Evolutionary conservation across 2,797 vertebrate species (phyloP).

Genomic region (Ctenochaetus hawaiiensis): DNA sequence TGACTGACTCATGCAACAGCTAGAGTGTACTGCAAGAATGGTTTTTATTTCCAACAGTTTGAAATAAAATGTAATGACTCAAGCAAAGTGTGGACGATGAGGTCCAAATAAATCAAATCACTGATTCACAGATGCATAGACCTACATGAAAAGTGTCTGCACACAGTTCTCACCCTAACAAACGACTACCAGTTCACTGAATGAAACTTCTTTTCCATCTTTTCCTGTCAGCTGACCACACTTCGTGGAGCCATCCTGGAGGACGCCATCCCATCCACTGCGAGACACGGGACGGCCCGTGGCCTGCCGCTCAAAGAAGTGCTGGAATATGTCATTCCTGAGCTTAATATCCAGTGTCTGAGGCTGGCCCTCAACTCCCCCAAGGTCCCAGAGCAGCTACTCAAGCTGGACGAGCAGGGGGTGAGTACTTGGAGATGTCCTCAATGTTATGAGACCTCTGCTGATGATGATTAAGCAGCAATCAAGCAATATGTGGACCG

Average conservation of each 20-base stretch:
- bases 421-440: conserved; percentile 80
- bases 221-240: conserved; percentile 89
- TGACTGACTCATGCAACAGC: background rate
- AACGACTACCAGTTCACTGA: background rate
- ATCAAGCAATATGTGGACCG: background rate
- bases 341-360: conserved; percentile 93
- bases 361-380: conserved; percentile 92
- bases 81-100: background rate
- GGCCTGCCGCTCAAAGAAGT: conserved; percentile 97
- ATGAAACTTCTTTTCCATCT: conserved; percentile 29
- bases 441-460: background rate
- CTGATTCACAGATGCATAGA: background rate
- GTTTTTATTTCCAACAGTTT: conserved; percentile 21
- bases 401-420: conserved; percentile 98
- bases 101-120: conserved; percentile 22
- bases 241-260: conserved; percentile 95
- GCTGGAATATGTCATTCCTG: conserved; percentile 95
- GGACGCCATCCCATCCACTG: conserved; percentile 96
- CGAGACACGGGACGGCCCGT: conserved; percentile 93
- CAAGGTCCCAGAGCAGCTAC: conserved; percentile 94
- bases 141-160: background rate
- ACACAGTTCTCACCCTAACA: conserved; percentile 1
- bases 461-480: conserved; percentile 15
- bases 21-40: background rate
- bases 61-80: conserved; percentile 1